Percentiles rank a stretch among this genome's conserved stretches.
phyloP scores from a whole-genome alignment of 2,888 invertebrate genomes.

The Metacarcinus magister region DNA sequence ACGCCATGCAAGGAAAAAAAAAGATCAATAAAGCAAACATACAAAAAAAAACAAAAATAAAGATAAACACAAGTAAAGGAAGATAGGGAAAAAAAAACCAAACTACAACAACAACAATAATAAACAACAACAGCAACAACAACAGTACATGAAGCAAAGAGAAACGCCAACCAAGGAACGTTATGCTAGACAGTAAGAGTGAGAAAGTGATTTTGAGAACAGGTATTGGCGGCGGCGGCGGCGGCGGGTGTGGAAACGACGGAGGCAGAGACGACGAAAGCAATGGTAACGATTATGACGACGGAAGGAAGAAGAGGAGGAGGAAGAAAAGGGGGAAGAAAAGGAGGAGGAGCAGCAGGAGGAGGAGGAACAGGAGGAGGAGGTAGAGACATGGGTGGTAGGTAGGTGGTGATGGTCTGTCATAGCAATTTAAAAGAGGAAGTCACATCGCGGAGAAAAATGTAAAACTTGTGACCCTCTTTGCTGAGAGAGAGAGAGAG shows the following conservation, averaged over 20 bases:
- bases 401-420: too few species aligned
- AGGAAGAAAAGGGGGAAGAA: too few species aligned
- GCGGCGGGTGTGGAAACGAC: neutral
- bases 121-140: neutral
- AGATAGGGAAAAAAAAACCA: neutral
- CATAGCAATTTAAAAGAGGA: neutral
- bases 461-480: neutral
- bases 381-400: neutral
- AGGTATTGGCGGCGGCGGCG: neutral
- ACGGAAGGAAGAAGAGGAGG: neutral
- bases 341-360: too few species aligned
- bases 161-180: neutral
- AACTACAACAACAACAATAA: too few species aligned
- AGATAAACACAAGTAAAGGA: neutral
- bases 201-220: neutral
- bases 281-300: neutral
- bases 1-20: neutral
- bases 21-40: neutral
- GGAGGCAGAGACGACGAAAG: neutral
- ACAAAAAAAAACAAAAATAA: too few species aligned
- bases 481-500: too few species aligned
- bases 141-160: neutral
- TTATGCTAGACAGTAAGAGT: slow-evolving; percentile 5
- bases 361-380: neutral
- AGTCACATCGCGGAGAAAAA: neutral